Conservation (phyloP, 2,888 invertebrate genomes). For the Trilocha varians region DNA sequence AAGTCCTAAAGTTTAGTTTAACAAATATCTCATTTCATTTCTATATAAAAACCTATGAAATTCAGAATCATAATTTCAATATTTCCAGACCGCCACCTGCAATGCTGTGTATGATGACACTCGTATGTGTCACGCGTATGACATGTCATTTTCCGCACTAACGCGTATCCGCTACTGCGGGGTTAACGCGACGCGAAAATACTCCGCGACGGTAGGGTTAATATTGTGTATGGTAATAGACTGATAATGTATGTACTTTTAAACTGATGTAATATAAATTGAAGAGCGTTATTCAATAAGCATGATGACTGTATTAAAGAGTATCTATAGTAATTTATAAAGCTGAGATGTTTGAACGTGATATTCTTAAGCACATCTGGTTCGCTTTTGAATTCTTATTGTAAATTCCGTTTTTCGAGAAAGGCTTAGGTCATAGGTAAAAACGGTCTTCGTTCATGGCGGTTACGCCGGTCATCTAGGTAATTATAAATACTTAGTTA, state of each 20-base stretch:
- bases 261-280: too few relatives aligned
- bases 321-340: too few relatives aligned
- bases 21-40: slow-evolving; percentile 1
- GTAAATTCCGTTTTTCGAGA: too few relatives aligned
- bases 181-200: slow-evolving; percentile 7
- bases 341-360: too few relatives aligned
- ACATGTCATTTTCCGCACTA: slow-evolving; percentile 64
- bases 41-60: not conserved
- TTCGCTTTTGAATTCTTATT: too few relatives aligned
- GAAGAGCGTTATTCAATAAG: too few relatives aligned
- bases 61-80: slow-evolving; percentile 2
- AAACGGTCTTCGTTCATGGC: too few relatives aligned
- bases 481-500: too few relatives aligned
- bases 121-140: slow-evolving; percentile 29
- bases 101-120: slow-evolving; percentile 25
- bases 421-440: too few relatives aligned
- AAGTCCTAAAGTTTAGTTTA: not conserved
- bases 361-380: too few relatives aligned
- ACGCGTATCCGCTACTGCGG: slow-evolving; percentile 27
- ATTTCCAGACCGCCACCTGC: slow-evolving; percentile 4
- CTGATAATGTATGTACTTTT: not conserved
- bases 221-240: not conserved
- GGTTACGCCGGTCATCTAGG: too few relatives aligned
- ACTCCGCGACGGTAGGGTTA: not conserved
- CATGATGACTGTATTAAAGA: too few relatives aligned